Base-by-base conservation (phyloP, 2,113 vertebrate genomes). In the Genyomyrus donnyi region DNA sequence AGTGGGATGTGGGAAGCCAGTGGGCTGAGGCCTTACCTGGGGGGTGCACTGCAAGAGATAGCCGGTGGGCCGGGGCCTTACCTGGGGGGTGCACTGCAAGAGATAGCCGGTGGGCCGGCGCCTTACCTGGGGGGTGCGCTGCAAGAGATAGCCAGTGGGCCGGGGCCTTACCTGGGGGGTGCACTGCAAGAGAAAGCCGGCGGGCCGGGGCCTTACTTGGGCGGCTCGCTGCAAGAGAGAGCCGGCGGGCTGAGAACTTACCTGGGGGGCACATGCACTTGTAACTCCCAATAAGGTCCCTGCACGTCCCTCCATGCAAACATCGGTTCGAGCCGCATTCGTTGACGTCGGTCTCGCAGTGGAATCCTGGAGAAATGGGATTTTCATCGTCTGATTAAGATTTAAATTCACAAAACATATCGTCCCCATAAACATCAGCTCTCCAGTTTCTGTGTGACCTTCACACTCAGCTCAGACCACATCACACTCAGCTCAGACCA, bases 261-360 rank as follows among this genome's bases (percentile, higher is more conserved):
- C 97, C 97, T 95, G 91, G 15, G 77, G 94, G 96, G 92, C 97
- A 98, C 11, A 10, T 92, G 86, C 97, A 98, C 35, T 93, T 87
- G 87, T 96, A 96, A 92, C 91, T 85, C 66, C 94, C 95, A 46
- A 92, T 89, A 88, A 94, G 93, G 90, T 93, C 94, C 31, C 88
- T 83, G 89, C 96, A 97, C 1, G 93, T 95, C 90, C 96, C 96
- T 83, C 95, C 94, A 92, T 97, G 95, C 92, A 94, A 94, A 93
- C 97, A 97, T 27, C 94, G 95, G 86, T 77, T 94, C 85, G 93
- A 96, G 45, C 27, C 88, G 85, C 97, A 97, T 89, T 93, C 93
- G 88, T 93, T 90, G 90, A 96, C 93, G 91, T 96, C 93, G 1
- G 91, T 93, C 89, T 97, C 94, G 0, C 97, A 97, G 91, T 94